Percentiles rank a stretch among this genome's conserved stretches.
These are phyloP conservation scores for rabbit (Oryctolagus cuniculus) DNA, from an alignment of 2,113 vertebrate genomes.

Conservation along the genomic window mOryCun1.1 NC_091435.1:91436501-91437000, in stretches of 20 bases:
- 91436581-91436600: neutral
- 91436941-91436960: neutral
- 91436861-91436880: neutral
- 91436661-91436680: neutral
- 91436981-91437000: neutral
- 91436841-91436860: neutral
- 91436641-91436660: neutral
- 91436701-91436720: neutral
- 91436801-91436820: neutral
- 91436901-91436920: neutral
- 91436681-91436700: neutral
- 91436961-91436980: neutral
- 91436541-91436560: neutral
- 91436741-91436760: neutral
- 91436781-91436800: neutral
- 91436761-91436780: neutral
- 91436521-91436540: neutral
- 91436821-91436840: neutral
- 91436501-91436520: neutral
- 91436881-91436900: neutral
- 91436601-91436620: neutral
- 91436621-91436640: neutral
- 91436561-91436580: neutral
- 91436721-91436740: neutral
- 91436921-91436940: conserved; percentile 35